phyloP scores from a whole-genome alignment of 2,888 invertebrate genomes.

The Flexamia atlantica region DNA sequence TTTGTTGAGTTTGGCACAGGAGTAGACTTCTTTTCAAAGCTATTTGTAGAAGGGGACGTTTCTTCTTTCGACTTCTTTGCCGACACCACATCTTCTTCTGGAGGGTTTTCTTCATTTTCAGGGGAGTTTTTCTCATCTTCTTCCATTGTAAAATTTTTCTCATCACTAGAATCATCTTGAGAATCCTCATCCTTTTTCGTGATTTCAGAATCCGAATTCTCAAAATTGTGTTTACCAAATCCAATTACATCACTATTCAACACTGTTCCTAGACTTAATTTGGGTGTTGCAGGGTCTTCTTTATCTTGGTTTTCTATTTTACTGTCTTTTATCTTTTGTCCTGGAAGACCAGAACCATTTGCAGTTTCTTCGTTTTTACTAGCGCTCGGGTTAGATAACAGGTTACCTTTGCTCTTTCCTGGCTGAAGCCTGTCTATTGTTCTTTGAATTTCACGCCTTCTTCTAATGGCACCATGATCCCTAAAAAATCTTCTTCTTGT shows the following conservation, averaged over 20 bases:
- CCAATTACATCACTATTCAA: slow-evolving; percentile 84
- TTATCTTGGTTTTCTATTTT: slow-evolving; percentile 54
- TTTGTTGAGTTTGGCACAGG: slow-evolving; percentile 71
- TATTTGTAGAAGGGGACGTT: slow-evolving; percentile 34
- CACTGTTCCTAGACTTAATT: slow-evolving; percentile 91
- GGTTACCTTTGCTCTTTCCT: slow-evolving; percentile 92
- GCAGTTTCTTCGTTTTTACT: slow-evolving; percentile 67
- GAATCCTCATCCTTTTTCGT: slow-evolving; percentile 67
- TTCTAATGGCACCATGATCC: slow-evolving; percentile 75
- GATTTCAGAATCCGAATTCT: slow-evolving; percentile 69
- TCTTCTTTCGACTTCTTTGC: slow-evolving; percentile 68
- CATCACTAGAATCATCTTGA: slow-evolving; percentile 67
- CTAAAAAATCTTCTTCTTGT: slow-evolving; percentile 72
- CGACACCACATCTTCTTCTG: slow-evolving; percentile 47
- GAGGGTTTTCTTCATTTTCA: slow-evolving; percentile 72
- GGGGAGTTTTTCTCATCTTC: slow-evolving; percentile 66
- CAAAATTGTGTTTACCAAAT: slow-evolving; percentile 83
- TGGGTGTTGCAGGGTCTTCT: slow-evolving; percentile 82
- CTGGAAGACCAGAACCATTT: slow-evolving; percentile 31
- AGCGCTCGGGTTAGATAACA: slow-evolving; percentile 81
- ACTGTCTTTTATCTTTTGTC: slow-evolving; percentile 61
- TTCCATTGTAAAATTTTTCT: slow-evolving; percentile 66
- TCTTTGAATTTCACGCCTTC: slow-evolving; percentile 85
- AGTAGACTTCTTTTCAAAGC: slow-evolving; percentile 66
- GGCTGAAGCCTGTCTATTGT: slow-evolving; percentile 91